phyloP scores from a whole-genome alignment of 2,797 vertebrate species.

The Lepus townsendii region DNA sequence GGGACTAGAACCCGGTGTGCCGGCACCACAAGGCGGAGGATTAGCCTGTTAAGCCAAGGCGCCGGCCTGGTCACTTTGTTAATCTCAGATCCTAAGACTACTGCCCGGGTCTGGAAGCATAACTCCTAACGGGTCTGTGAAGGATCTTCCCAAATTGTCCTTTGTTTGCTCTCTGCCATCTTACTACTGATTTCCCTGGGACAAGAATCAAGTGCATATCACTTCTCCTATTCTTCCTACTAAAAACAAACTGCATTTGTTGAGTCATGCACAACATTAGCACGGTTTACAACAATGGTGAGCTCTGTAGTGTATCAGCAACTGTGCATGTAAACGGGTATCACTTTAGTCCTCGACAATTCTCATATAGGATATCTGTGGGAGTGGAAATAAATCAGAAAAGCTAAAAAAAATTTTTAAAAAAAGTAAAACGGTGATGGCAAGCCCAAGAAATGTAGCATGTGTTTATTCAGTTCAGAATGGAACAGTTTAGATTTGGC shows the following conservation, averaged over 20 bases:
- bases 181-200: constrained; percentile 40
- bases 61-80: background rate
- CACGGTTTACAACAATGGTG: constrained; percentile 1
- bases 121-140: background rate
- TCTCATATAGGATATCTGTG: constrained; percentile 81
- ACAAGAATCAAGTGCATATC: constrained; percentile 58
- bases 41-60: no score
- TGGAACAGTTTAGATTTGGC: constrained; percentile 73
- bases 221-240: constrained; percentile 69
- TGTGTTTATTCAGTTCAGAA: constrained; percentile 77
- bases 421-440: constrained; percentile 75
- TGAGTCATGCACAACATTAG: constrained; percentile 31
- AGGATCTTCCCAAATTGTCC: background rate
- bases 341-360: constrained; percentile 81
- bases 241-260: constrained; percentile 77
- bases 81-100: background rate
- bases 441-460: constrained; percentile 75
- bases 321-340: constrained; percentile 77
- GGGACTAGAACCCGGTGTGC: no score
- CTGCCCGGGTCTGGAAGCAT: background rate
- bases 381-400: constrained; percentile 83
- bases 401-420: constrained; percentile 79
- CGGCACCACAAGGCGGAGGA: no score
- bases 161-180: constrained; percentile 16
- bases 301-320: constrained; percentile 76